These are phyloP conservation scores for Eublepharis macularius DNA, from an alignment of 2,113 vertebrate genomes.

Conservation along the genomic window DNA sequence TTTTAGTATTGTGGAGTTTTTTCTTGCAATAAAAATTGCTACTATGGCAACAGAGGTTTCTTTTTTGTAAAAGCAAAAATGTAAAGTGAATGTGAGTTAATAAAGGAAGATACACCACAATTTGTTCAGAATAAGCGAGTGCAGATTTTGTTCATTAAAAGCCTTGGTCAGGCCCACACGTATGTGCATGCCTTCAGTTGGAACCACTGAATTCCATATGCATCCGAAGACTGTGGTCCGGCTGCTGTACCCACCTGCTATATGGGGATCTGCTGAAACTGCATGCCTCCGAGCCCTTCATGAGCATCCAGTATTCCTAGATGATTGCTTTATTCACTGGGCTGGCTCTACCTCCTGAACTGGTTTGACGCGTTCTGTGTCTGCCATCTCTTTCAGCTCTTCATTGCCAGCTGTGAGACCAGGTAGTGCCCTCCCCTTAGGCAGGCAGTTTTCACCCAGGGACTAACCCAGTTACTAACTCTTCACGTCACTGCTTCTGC, in stretches of 20 bases:
- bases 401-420: background rate
- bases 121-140: background rate
- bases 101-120: slow-evolving; percentile 38
- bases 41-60: slow-evolving; percentile 53
- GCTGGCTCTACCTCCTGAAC: too few relatives aligned
- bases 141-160: slow-evolving; percentile 39
- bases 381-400: background rate
- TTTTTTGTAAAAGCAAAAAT: slow-evolving; percentile 39
- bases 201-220: background rate
- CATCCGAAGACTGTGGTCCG: too few relatives aligned
- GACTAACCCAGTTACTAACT: background rate
- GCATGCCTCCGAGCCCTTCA: background rate
- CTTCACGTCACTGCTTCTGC: background rate
- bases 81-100: slow-evolving; percentile 39
- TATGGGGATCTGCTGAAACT: background rate
- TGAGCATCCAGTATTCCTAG: background rate
- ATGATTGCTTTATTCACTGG: background rate
- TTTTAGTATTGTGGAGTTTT: slow-evolving; percentile 47
- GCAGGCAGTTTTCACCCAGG: background rate
- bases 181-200: background rate
- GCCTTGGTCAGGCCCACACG: slow-evolving; percentile 4
- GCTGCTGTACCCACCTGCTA: background rate
- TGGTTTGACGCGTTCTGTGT: too few relatives aligned
- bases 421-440: background rate
- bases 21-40: slow-evolving; percentile 40